Conservation (phyloP, 2,113 vertebrate species). For the Micronisus gabar region DNA sequence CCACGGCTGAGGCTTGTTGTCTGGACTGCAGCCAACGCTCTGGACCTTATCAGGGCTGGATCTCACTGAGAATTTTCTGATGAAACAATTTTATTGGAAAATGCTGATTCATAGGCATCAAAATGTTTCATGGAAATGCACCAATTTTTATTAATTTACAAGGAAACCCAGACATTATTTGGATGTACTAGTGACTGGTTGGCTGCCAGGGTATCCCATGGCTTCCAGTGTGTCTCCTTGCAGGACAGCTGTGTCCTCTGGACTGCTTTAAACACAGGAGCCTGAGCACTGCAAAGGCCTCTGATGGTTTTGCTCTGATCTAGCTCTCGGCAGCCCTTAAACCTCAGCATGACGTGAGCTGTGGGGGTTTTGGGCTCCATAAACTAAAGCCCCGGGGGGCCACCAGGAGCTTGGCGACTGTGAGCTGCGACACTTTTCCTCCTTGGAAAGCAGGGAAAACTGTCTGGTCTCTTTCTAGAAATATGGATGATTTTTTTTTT, state of each 20-base stretch:
- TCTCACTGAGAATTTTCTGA: constrained; percentile 28
- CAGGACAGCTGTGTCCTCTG: neutral
- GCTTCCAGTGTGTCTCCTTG: neutral
- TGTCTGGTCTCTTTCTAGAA: neutral
- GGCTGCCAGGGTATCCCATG: constrained; percentile 34
- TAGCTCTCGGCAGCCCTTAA: neutral
- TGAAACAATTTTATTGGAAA: constrained; percentile 44
- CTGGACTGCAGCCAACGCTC: neutral
- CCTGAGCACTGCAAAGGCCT: neutral
- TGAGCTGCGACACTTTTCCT: neutral
- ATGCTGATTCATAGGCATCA: constrained; percentile 52
- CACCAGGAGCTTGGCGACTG: neutral
- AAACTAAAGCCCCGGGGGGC: neutral
- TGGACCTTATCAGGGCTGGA: neutral
- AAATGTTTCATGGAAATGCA: constrained; percentile 29
- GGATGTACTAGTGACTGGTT: neutral
- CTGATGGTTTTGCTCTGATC: neutral
- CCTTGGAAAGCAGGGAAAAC: neutral
- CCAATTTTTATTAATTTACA: constrained; percentile 26
- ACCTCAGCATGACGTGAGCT: neutral
- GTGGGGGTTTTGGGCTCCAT: neutral
- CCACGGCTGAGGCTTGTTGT: neutral
- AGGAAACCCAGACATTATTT: constrained; percentile 42
- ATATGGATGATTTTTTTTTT: neutral
- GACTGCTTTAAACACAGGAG: neutral